Evolutionary conservation across 92 coral and sea anemone species (phyloP).

Genomic region (Heliopora coerulea): DNA sequence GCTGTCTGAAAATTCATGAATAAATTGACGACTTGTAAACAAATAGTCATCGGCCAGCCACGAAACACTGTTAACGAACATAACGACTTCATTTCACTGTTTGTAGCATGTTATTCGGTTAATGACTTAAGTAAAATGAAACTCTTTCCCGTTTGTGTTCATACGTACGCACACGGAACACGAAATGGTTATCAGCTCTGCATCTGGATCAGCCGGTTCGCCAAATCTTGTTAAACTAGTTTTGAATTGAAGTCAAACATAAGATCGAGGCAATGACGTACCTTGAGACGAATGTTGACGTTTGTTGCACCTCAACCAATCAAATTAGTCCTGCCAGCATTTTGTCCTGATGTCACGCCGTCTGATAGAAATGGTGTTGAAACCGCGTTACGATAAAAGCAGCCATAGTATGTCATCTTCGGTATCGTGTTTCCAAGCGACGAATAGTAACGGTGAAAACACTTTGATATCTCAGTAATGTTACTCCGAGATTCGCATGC

Average conservation of each 20-base stretch:
- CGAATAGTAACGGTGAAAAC: not conserved
- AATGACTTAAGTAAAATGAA: not conserved
- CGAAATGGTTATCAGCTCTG: slow-evolving; percentile 10
- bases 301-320: slow-evolving; percentile 6
- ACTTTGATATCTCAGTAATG: not conserved
- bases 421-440: not conserved
- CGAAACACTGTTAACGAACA: not conserved
- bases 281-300: slow-evolving; percentile 5
- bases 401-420: too few species aligned
- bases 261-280: slow-evolving; percentile 42
- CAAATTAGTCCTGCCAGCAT: not conserved
- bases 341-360: too few species aligned
- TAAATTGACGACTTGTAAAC: slow-evolving; percentile 28
- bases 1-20: slow-evolving; percentile 9
- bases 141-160: not conserved
- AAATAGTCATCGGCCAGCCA: slow-evolving; percentile 11
- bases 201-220: slow-evolving; percentile 40
- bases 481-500: not conserved
- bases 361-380: slow-evolving; percentile 23
- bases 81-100: not conserved
- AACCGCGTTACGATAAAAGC: slow-evolving; percentile 7
- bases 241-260: slow-evolving; percentile 7
- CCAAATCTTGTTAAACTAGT: slow-evolving; percentile 29
- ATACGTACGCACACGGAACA: slow-evolving; percentile 2
- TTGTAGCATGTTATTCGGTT: not conserved